phyloP scores from a whole-genome alignment of 2,888 invertebrate genomes.

The Eudemis profundana region DNA sequence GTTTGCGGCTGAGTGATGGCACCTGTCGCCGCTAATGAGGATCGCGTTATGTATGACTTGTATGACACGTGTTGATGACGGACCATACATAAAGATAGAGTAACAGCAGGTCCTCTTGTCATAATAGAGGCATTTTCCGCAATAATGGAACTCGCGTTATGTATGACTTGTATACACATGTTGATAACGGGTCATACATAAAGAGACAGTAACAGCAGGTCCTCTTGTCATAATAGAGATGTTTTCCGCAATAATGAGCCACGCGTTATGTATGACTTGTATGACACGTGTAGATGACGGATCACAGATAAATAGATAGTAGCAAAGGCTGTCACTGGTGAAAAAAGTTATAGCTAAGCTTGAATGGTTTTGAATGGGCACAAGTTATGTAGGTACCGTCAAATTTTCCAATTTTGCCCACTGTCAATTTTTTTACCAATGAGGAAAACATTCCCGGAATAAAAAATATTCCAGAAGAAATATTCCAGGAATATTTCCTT shows the following conservation, averaged over 20 bases:
- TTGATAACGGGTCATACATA: neutral
- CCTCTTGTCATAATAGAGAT: neutral
- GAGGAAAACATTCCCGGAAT: too few relatives aligned
- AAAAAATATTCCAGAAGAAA: too few relatives aligned
- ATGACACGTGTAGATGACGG: slow-evolving; percentile 17
- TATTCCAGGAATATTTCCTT: too few relatives aligned
- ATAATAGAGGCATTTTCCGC: too few relatives aligned
- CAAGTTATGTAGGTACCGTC: too few relatives aligned
- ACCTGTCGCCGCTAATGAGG: slow-evolving; percentile 25
- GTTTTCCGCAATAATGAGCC: too few relatives aligned
- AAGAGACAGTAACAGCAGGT: slow-evolving; percentile 1
- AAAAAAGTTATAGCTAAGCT: neutral
- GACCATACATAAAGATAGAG: neutral
- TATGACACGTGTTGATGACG: slow-evolving; percentile 19
- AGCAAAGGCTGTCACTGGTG: too few relatives aligned
- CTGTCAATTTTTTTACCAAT: too few relatives aligned
- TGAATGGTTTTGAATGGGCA: too few relatives aligned
- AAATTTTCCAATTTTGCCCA: too few relatives aligned
- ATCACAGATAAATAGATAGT: neutral
- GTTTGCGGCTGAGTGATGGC: slow-evolving; percentile 21
- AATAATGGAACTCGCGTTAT: slow-evolving; percentile 17
- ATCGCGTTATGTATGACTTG: slow-evolving; percentile 15
- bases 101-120: neutral
- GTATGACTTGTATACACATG: slow-evolving; percentile 25
- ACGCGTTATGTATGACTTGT: slow-evolving; percentile 19